These are phyloP conservation scores for Papilio polyxenes DNA, from an alignment of 1,140 invertebrate genomes.

Conservation along the genomic window DNA sequence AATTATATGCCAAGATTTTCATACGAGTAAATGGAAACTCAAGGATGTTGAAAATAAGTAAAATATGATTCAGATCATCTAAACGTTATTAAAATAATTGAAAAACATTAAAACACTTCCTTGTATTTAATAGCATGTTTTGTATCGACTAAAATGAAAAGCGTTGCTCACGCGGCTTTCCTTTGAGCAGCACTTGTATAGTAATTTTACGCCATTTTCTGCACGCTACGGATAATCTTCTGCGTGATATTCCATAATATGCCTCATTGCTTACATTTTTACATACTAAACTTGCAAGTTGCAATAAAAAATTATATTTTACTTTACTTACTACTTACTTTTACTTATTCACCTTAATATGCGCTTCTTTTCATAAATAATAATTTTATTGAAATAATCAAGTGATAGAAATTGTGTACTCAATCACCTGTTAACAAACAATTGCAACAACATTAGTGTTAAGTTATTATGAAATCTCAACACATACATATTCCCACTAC, in stretches of 20 bases:
- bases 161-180: not conserved
- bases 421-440: not conserved
- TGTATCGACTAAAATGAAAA: not conserved
- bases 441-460: not conserved
- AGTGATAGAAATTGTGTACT: not conserved
- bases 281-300: not conserved
- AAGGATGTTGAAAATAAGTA: not conserved
- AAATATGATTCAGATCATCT: not conserved
- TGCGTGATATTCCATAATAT: conserved; percentile 4
- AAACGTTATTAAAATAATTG: not conserved
- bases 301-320: no score
- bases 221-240: not conserved
- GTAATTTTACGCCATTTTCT: not conserved
- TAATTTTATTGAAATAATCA: not conserved
- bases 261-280: not conserved
- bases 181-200: conserved; percentile 2
- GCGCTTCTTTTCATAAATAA: not conserved
- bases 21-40: no score
- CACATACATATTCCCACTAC: not conserved
- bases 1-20: no score
- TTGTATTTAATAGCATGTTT: not conserved
- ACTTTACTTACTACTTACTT: no score
- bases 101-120: not conserved
- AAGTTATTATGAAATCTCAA: not conserved
- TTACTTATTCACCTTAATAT: no score